These are phyloP conservation scores for Megalops atlanticus DNA, from an alignment of 2,113 vertebrate genomes.

Conservation along the genomic window DNA sequence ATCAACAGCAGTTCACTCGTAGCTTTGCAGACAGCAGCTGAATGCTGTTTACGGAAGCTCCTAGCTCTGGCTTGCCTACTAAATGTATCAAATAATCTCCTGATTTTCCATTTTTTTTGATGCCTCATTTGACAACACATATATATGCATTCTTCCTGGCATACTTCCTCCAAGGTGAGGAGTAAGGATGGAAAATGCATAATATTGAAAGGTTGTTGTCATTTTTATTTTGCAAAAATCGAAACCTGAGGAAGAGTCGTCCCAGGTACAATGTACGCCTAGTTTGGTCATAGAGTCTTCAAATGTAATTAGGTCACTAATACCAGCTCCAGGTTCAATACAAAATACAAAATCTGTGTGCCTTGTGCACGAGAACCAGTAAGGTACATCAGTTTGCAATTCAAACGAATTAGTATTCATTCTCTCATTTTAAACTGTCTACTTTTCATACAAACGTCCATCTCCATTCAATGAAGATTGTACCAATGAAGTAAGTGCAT, in stretches of 20 bases:
- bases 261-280: not conserved
- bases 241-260: too few relatives aligned
- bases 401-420: not conserved
- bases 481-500: conserved; percentile 3
- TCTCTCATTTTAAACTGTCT: not conserved
- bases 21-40: not conserved
- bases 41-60: not conserved
- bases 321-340: not conserved
- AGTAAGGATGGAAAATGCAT: too few relatives aligned
- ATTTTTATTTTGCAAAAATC: too few relatives aligned
- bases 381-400: not conserved
- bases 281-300: not conserved
- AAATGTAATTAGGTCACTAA: not conserved
- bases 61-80: not conserved
- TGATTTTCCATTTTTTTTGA: too few relatives aligned
- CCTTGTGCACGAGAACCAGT: not conserved
- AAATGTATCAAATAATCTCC: not conserved
- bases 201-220: too few relatives aligned
- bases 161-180: too few relatives aligned
- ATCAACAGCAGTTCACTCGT: not conserved
- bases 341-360: not conserved
- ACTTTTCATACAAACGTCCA: not conserved
- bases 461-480: not conserved
- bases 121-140: too few relatives aligned
- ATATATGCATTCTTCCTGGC: too few relatives aligned